Conservation (phyloP, 2,888 invertebrate genomes). For the Subacronicta megacephala region DNA sequence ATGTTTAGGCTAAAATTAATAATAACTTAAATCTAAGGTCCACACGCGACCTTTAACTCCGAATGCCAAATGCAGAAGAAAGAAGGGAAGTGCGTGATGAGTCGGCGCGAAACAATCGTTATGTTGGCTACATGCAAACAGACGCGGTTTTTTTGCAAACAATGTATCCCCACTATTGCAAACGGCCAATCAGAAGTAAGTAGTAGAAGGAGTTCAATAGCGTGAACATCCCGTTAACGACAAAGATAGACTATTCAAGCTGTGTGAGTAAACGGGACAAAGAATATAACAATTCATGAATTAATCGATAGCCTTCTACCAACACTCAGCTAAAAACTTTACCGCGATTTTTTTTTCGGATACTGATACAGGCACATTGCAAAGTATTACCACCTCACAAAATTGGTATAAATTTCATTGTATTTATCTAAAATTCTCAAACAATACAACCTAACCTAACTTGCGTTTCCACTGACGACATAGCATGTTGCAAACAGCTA, state of each 20-base stretch:
- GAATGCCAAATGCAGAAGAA: constrained; percentile 89
- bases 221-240: constrained; percentile 65
- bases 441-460: too few relatives aligned
- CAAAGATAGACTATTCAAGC: constrained; percentile 54
- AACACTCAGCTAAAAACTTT: constrained; percentile 62
- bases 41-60: constrained; percentile 86
- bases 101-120: constrained; percentile 76
- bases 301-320: constrained; percentile 70
- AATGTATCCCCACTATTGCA: constrained; percentile 54
- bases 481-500: too few relatives aligned
- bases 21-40: constrained; percentile 85
- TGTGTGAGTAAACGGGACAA: constrained; percentile 62
- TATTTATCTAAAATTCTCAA: too few relatives aligned
- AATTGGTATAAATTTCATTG: too few relatives aligned
- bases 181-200: constrained; percentile 71
- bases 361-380: constrained; percentile 6
- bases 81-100: constrained; percentile 76
- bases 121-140: constrained; percentile 69
- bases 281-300: constrained; percentile 43
- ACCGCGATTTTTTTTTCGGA: constrained; percentile 58
- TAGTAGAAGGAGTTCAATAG: constrained; percentile 78
- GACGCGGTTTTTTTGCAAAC: constrained; percentile 71
- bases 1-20: constrained; percentile 89
- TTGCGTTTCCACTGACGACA: too few relatives aligned
- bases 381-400: constrained; percentile 11